Base-by-base conservation (phyloP, 2,113 vertebrate species). In the Onychostoma macrolepis region DNA sequence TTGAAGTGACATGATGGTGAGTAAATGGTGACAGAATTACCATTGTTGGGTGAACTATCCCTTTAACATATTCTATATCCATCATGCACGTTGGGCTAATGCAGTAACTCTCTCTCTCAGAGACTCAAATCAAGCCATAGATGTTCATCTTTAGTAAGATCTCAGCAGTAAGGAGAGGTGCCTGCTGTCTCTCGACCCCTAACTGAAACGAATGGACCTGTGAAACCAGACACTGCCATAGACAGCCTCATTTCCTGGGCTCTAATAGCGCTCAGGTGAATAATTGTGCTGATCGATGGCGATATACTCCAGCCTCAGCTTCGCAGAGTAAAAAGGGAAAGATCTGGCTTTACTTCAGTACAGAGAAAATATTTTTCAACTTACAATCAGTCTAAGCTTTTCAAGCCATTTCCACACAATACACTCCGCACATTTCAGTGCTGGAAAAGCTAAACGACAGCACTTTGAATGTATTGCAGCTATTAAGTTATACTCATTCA, bases 261-360 rank as follows among this genome's bases (percentile, higher is more conserved):
- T 85, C 48, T 85, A 71, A 85, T 87, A 65, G 58, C 24, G 83
- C 80, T 79, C 63, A 87, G 85, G 88, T 89, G 88, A 89, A 87
- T 89, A 89, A 89, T 89, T 89, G 83, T 63, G 38, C 78, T 85
- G 83, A 89, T 87, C 74, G 78, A 87, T 87, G 86, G 71, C 71
- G 75, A 82, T 82, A 77, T 77, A 85, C 83, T 41, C 71, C 69
- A 53, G 45, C 77, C 36, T 30, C 11, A 15, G 48, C 86, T 69
- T 28, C 21, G 45, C 63, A 53, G 81, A 69, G 83, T 41, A 56
- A 89, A 87, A 89, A n/a, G 28, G 78, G 77, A 38, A 84, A 72
- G 28, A 65, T 87, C 75, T 58, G 76, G 76, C 85, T 89, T 13
- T 63, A 36, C 38, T 71, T 74, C 67, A 33, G 26, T 41, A 38